Evolutionary conservation across 1,140 invertebrate genomes (phyloP).

Genomic region (Cylas formicarius): DNA sequence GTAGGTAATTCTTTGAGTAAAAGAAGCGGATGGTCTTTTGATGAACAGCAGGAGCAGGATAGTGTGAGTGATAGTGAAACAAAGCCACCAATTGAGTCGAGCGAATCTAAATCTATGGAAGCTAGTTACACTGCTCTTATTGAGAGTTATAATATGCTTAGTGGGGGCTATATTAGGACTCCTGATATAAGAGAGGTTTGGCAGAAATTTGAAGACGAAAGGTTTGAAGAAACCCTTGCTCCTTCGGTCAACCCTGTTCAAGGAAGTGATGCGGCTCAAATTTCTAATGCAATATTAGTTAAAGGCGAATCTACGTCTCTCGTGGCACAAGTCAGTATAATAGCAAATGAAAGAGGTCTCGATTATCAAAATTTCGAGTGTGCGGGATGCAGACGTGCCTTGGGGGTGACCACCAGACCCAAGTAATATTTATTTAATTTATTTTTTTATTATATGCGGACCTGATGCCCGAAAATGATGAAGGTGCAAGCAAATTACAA

Average conservation of each 20-base stretch:
- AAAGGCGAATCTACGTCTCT: conserved; percentile 28
- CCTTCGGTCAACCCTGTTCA: neutral
- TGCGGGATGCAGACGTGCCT: conserved; percentile 55
- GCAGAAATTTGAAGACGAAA: conserved; percentile 34
- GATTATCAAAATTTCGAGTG: conserved; percentile 85
- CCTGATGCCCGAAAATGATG: neutral
- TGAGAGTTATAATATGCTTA: conserved; percentile 48
- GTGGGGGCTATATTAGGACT: conserved; percentile 46
- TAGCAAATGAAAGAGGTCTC: conserved; percentile 74
- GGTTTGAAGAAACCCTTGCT: conserved; percentile 3
- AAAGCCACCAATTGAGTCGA: neutral
- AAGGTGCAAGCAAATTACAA: no score
- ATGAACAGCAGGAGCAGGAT: conserved; percentile 42
- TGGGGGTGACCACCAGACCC: conserved; percentile 22
- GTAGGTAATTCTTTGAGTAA: conserved; percentile 60
- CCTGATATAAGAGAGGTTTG: conserved; percentile 56
- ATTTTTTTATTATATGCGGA: conserved; percentile 7
- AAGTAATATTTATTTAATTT: conserved; percentile 29
- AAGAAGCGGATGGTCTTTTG: conserved; percentile 61
- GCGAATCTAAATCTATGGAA: conserved; percentile 39
- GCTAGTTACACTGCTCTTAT: conserved; percentile 48
- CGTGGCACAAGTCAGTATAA: conserved; percentile 52
- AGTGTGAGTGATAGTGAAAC: conserved; percentile 12
- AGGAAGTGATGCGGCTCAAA: neutral
- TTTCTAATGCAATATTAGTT: conserved; percentile 2